Evolutionary conservation across 2,888 invertebrate genomes (phyloP).

Genomic region (Tolmerus cingulatus): DNA sequence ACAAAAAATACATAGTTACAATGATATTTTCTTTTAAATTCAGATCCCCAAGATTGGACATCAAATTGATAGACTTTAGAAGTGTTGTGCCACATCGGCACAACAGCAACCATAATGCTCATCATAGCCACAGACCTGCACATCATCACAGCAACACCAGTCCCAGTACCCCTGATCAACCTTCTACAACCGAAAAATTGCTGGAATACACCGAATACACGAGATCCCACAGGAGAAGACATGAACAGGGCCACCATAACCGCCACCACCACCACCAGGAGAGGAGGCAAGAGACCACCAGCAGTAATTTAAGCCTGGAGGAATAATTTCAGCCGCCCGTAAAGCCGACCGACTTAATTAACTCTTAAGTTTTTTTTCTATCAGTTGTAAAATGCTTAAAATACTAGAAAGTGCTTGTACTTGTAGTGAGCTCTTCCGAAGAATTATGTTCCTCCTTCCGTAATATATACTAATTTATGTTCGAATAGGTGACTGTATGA

Average conservation of each 20-base stretch:
- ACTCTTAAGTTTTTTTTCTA: conserved; percentile 5
- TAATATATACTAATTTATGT: conserved; percentile 33
- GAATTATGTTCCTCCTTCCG: conserved; percentile 35
- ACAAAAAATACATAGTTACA: too few species aligned
- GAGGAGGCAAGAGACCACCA: conserved; percentile 11
- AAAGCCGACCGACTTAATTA: conserved; percentile 25
- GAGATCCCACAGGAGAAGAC: conserved; percentile 31
- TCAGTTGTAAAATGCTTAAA: conserved; percentile 18
- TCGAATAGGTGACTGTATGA: conserved; percentile 36
- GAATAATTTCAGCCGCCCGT: not conserved
- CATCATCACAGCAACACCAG: conserved; percentile 30
- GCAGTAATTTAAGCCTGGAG: conserved; percentile 6
- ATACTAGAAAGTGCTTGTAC: conserved; percentile 2
- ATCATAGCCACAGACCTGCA: conserved; percentile 22
- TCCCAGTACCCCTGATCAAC: not conserved
- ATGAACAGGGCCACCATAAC: conserved; percentile 34
- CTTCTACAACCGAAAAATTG: not conserved
- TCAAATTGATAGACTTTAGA: conserved; percentile 56
- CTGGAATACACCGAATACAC: conserved; percentile 8
- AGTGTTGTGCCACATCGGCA: conserved; percentile 45
- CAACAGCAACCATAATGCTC: not conserved
- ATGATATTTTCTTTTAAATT: conserved; percentile 19
- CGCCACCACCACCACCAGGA: conserved; percentile 27
- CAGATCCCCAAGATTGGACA: conserved; percentile 61
- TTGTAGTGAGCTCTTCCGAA: conserved; percentile 18